Conservation (phyloP, 2,797 vertebrate genomes). For the Nannoperca australis region DNA sequence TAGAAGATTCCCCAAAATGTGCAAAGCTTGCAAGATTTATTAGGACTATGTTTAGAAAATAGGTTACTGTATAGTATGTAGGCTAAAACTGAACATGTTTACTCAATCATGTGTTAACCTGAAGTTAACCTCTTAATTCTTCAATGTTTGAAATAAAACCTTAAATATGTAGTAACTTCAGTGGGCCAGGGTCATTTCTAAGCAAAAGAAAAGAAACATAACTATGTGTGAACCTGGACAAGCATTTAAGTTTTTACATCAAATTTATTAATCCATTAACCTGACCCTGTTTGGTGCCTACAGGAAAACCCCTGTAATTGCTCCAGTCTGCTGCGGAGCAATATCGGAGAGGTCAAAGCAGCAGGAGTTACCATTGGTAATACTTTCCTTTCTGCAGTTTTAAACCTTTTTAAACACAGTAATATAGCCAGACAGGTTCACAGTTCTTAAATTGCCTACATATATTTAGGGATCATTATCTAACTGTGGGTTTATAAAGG, state of each 20-base stretch:
- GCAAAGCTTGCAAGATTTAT: background rate
- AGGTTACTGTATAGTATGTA: background rate
- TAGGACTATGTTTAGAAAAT: background rate
- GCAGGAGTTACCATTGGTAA: constrained; percentile 52
- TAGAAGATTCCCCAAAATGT: background rate
- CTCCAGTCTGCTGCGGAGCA: constrained; percentile 80
- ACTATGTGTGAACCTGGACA: background rate
- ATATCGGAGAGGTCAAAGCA: constrained; percentile 20
- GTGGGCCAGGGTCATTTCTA: background rate
- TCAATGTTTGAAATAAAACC: background rate
- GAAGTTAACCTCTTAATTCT: background rate
- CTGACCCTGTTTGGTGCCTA: constrained; percentile 58
- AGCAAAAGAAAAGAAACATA: background rate
- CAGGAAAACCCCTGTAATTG: constrained; percentile 90
- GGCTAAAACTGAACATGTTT: background rate
- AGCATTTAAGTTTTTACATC: background rate
- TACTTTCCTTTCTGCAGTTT: background rate
- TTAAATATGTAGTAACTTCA: background rate
- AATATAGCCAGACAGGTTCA: background rate
- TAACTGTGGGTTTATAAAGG: background rate
- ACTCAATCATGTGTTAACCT: background rate
- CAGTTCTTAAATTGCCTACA: background rate
- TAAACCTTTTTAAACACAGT: background rate
- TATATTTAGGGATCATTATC: background rate
- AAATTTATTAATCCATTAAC: background rate